Evolutionary conservation across 2,113 vertebrate genomes (phyloP).

Genomic region (Notiomystis cincta): DNA sequence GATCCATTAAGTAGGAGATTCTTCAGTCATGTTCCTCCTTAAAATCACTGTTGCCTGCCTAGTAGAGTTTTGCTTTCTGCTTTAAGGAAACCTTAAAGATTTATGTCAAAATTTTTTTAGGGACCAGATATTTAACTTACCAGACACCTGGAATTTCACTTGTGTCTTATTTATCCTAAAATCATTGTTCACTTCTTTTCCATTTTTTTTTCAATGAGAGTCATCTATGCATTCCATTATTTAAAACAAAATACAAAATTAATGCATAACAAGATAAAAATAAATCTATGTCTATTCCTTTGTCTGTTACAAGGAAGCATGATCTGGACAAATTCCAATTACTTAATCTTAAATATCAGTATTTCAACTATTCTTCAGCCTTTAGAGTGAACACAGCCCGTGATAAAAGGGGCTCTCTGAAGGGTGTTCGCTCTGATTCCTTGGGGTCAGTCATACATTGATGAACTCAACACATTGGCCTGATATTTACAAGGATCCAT

Average conservation of each 20-base stretch:
- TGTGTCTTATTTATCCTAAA: background rate
- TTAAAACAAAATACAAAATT: background rate
- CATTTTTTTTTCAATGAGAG: background rate
- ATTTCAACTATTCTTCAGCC: background rate
- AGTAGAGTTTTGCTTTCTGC: background rate
- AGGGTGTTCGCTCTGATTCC: background rate
- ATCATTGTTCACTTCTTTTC: background rate
- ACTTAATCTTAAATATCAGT: background rate
- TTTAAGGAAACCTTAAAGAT: background rate
- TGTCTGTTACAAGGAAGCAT: background rate
- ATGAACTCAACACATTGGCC: background rate
- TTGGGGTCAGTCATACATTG: background rate
- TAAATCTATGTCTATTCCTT: background rate
- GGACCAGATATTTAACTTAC: background rate
- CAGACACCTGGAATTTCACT: background rate
- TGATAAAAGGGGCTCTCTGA: background rate
- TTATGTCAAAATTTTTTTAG: background rate
- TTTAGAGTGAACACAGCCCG: background rate
- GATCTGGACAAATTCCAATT: background rate
- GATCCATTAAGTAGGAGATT: background rate
- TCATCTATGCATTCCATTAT: background rate
- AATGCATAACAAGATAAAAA: background rate
- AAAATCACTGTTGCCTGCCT: background rate
- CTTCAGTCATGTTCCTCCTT: background rate
- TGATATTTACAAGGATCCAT: background rate